These are phyloP conservation scores for Chelmon rostratus DNA, from an alignment of 2,797 vertebrate genomes.

Conservation along the genomic window DNA sequence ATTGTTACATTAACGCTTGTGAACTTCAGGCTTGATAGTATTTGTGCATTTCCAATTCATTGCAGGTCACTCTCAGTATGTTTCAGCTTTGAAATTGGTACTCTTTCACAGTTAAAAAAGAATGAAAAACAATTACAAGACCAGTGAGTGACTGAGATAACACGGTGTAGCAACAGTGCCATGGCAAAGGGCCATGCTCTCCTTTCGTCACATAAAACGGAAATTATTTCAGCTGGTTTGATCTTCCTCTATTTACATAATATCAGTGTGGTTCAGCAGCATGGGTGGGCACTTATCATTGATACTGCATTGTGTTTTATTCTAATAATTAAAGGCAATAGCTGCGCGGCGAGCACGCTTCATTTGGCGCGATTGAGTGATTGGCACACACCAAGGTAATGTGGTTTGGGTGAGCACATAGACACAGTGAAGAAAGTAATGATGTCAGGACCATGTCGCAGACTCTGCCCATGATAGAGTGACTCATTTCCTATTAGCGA, in stretches of 20 bases:
- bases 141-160: conserved; percentile 70
- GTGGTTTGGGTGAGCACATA: conserved; percentile 37
- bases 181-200: conserved; percentile 63
- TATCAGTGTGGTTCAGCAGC: conserved; percentile 57
- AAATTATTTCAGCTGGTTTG: conserved; percentile 76
- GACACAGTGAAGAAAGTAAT: conserved; percentile 52
- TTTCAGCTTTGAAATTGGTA: conserved; percentile 54
- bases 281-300: conserved; percentile 60
- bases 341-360: conserved; percentile 64
- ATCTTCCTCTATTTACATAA: conserved; percentile 71
- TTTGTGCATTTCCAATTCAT: conserved; percentile 28
- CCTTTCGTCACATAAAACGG: conserved; percentile 68
- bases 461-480: conserved; percentile 68
- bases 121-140: conserved; percentile 55
- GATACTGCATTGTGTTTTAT: conserved; percentile 68
- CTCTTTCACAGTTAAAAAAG: conserved; percentile 42
- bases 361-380: conserved; percentile 72
- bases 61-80: conserved; percentile 53
- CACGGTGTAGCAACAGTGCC: conserved; percentile 50
- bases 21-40: conserved; percentile 16
- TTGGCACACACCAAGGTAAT: conserved; percentile 61
- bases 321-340: conserved; percentile 75
- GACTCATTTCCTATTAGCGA: conserved; percentile 77
- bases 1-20: conserved; percentile 22
- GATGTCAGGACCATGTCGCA: conserved; percentile 55